Evolutionary conservation across 1,140 invertebrate genomes (phyloP).

Genomic region (Nymphalis io): DNA sequence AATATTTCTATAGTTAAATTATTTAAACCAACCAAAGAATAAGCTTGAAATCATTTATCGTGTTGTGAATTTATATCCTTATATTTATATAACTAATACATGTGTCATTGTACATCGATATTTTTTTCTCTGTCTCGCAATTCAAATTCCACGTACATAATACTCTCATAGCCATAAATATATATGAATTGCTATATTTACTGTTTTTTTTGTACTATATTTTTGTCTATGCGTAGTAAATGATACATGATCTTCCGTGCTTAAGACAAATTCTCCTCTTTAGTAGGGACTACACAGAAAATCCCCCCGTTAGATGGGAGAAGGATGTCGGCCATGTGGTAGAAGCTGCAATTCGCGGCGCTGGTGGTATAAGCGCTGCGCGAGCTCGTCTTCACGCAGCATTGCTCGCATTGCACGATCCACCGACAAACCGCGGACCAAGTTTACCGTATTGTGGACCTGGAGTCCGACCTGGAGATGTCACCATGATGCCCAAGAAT

Average conservation of each 20-base stretch:
- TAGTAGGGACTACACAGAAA: constrained; percentile 32
- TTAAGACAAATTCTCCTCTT: background rate
- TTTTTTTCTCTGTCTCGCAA: too few relatives aligned
- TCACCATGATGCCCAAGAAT: constrained; percentile 74
- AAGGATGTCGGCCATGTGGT: constrained; percentile 72
- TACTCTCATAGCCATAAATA: too few relatives aligned
- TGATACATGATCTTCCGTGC: too few relatives aligned
- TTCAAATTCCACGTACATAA: too few relatives aligned
- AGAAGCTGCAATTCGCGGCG: constrained; percentile 64
- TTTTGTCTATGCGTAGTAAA: too few relatives aligned
- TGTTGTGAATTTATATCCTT: too few relatives aligned
- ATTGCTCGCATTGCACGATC: constrained; percentile 21
- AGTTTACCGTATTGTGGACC: constrained; percentile 67
- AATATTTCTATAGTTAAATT: too few relatives aligned
- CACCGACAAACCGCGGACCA: constrained; percentile 21
- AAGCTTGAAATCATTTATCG: background rate
- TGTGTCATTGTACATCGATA: too few relatives aligned
- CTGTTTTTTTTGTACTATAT: too few relatives aligned
- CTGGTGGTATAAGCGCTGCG: constrained; percentile 65
- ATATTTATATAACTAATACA: too few relatives aligned
- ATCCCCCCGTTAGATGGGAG: constrained; percentile 57
- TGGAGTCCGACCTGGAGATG: constrained; percentile 70
- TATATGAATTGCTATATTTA: too few relatives aligned
- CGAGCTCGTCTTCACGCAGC: constrained; percentile 70
- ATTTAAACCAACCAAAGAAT: too few relatives aligned